Percentiles rank a stretch among this genome's conserved stretches.
Conservation (phyloP, 2,797 vertebrate species). For the Premnoplex brunnescens region DNA sequence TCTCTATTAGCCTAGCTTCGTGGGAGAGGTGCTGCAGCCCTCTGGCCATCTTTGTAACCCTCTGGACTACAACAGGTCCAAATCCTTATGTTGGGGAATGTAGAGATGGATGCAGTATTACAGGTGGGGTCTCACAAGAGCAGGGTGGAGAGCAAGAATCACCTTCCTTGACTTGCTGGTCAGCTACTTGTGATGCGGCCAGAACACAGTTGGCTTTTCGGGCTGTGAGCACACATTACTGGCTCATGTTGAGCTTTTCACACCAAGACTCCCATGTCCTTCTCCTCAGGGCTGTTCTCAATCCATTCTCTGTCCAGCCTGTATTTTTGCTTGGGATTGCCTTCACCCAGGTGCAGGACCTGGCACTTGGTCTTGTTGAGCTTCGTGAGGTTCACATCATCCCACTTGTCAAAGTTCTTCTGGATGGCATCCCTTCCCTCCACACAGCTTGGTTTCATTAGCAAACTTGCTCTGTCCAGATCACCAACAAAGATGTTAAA, state of each 20-base stretch:
- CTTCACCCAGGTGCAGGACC: not conserved
- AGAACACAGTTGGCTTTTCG: not conserved
- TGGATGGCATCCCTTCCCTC: not conserved
- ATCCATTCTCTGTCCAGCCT: not conserved
- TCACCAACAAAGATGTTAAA: not conserved
- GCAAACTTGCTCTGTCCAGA: fast-evolving
- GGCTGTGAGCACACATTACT: not conserved
- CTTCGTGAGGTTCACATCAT: not conserved
- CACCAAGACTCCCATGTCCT: not conserved
- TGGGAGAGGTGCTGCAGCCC: not conserved
- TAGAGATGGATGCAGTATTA: not conserved
- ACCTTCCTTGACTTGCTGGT: not conserved
- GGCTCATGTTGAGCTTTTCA: not conserved
- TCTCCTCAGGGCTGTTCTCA: not conserved
- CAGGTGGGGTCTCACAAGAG: not conserved
- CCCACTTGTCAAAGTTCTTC: not conserved
- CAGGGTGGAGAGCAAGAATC: not conserved
- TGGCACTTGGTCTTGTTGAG: not conserved
- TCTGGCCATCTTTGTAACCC: not conserved
- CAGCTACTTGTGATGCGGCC: not conserved
- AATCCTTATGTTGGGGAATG: not conserved
- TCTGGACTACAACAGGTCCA: not conserved
- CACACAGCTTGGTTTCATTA: not conserved
- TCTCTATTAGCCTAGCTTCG: not conserved
- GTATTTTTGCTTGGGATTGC: not conserved